Evolutionary conservation across 2,113 vertebrate genomes (phyloP), one percentile per base, ranked within the genome.

Genomic region (Irena cyanogastra): DNA sequence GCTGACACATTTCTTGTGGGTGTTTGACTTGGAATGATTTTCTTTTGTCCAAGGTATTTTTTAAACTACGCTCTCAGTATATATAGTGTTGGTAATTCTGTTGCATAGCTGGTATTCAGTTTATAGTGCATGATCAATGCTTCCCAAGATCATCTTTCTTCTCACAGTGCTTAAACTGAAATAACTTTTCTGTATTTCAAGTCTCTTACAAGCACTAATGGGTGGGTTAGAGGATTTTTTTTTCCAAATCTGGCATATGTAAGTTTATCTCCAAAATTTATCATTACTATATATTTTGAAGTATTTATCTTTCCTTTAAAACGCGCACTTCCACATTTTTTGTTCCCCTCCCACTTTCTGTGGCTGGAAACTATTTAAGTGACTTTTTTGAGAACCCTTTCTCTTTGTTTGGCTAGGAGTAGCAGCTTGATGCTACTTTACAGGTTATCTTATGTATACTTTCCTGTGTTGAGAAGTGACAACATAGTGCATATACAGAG

Each of bases 211-310:
- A 9, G 7, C 11, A 78, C 54, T 52, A 45, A 54, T 53, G 18
- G 44, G 16, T 74, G 17, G 6, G 7, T 56, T 69, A 85, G 26
- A 59, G 24, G 31, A 15, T 16, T 31, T 83, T 47, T 53, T 37
- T 10, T 1, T 3, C 23, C 14, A 37, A 30, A 77, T 50, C 10
- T 11, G 3, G 6, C 19, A 16, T 33, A 7, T 52, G 1, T 27
- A 47, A 39, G 3, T 60, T 87, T 1, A 33, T 72, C 7, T 65
- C 13, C 10, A 3, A 64, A 77, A 81, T 47, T 3, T 75, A 35
- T 53, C 5, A 19, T 82, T 82, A 18, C 23, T 33, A 1, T 70
- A 6, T 35, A 47, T 68, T 42, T 52, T 42, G 6, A 82, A 63
- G 37, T 65, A 61, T 70, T 86, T 74, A 28, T 47, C 9, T 90